These are phyloP conservation scores for Acrocephalus arundinaceus DNA, from an alignment of 2,113 vertebrate genomes.

Conservation along the genomic window DNA sequence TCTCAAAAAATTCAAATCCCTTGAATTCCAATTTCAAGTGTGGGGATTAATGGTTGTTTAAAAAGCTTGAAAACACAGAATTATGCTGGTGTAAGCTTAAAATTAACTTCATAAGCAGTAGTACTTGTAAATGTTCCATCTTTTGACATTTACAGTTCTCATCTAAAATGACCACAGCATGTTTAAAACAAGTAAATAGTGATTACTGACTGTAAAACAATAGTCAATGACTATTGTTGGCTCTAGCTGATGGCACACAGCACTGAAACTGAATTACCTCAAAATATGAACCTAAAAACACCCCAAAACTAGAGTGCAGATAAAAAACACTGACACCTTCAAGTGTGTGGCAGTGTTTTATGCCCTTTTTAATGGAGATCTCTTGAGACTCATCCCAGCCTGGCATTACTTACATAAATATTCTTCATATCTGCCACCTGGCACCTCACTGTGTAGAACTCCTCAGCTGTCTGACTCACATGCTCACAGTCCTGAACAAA, in stretches of 20 bases:
- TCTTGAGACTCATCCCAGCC: not conserved
- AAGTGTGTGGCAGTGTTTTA: not conserved
- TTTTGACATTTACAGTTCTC: not conserved
- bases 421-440: slow-evolving; percentile 99
- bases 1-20: not conserved
- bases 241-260: not conserved
- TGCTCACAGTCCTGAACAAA: slow-evolving; percentile 93
- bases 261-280: not conserved
- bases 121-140: not conserved
- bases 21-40: not conserved
- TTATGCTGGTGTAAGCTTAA: not conserved
- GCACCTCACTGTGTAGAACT: slow-evolving; percentile 98
- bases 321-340: not conserved
- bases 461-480: slow-evolving; percentile 97
- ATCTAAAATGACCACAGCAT: not conserved
- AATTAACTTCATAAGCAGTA: not conserved
- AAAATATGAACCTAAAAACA: not conserved
- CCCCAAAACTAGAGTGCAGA: not conserved
- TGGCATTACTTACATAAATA: slow-evolving; percentile 90
- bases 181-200: not conserved
- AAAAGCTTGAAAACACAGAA: not conserved
- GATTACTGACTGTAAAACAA: not conserved
- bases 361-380: not conserved
- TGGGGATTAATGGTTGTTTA: not conserved
- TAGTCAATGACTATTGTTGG: not conserved